Evolutionary conservation across 2,888 invertebrate genomes (phyloP), one percentile per base, ranked within the genome.

Genomic region (Thera britannica): DNA sequence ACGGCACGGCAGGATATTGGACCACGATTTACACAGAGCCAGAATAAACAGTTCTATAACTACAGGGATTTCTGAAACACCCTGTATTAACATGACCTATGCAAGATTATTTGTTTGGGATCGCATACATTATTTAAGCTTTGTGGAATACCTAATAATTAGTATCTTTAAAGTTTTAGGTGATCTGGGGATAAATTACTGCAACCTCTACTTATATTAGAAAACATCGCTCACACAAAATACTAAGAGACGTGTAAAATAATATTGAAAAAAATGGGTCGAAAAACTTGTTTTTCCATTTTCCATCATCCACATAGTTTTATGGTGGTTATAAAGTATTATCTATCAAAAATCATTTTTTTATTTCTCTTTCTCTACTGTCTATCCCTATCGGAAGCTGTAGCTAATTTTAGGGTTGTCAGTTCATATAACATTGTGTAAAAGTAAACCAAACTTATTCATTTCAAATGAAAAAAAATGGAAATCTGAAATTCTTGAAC

Each of bases 1-100:
- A 67, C 64, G 68, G 46, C 49, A 59, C 62, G 63, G 63, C 67
- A 71, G 74, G 72, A 74, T 74, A 74, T 74, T 74, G 69, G 67
- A 67, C 64, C 63, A 56, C 61, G 62, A 67, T 67, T 51, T 67
- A 61, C 57, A 65, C 65, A 66, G 67, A 59, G 55, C 55, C 58
- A 57, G 60, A 64, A 67, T 64, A 68, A 71, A 73, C 69, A 71
- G 55, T 70, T 65, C 63, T 58, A 55, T 65, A 69, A 64, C 62
- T 66, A 69, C 56, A 61, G 44, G 61, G 35, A 44, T 60, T 56
- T 60, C 60, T 60, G 49, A 49, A 56, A 60, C 54, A 65, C 36
- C 65, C 60, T 60, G 65, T 65, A 49, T 58, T 56, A 65, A 55
- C 58, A 62, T 61, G 61, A 51, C 52, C 48, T 58, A 48, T 52